These are phyloP conservation scores for Ennomos quercinarius DNA, from an alignment of 2,888 invertebrate genomes.

Conservation along the genomic window DNA sequence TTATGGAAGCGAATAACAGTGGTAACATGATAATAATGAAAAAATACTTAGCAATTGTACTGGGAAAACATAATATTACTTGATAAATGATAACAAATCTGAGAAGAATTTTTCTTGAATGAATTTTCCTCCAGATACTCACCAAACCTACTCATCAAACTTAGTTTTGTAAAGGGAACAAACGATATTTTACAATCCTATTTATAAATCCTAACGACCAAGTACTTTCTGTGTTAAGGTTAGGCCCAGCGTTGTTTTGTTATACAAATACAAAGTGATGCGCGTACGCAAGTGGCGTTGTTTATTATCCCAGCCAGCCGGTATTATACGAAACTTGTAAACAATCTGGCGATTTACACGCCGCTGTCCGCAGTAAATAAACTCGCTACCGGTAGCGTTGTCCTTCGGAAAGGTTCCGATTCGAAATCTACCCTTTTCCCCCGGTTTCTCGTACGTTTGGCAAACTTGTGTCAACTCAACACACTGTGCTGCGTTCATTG, in stretches of 20 bases:
- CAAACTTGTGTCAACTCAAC: no score
- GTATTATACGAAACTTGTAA: constrained; percentile 75
- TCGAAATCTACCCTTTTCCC: no score
- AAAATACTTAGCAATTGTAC: no score
- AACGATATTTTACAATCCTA: no score
- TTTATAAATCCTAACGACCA: neutral
- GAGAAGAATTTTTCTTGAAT: constrained; percentile 33
- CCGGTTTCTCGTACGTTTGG: no score
- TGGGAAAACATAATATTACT: no score
- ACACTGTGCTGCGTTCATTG: no score
- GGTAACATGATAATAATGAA: no score
- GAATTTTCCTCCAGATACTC: no score
- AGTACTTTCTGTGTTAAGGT: constrained; percentile 18
- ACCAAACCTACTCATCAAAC: no score
- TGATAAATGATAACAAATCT: neutral
- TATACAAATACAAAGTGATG: constrained; percentile 34
- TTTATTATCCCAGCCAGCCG: constrained; percentile 69
- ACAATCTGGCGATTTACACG: constrained; percentile 76
- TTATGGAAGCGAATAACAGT: no score
- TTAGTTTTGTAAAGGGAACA: no score
- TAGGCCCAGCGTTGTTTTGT: constrained; percentile 28
- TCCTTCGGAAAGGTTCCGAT: constrained; percentile 22
- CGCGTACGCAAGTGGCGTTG: constrained; percentile 58
- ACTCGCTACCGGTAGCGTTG: constrained; percentile 56
- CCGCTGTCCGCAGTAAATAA: constrained; percentile 74